Evolutionary conservation across 2,797 vertebrate species (phyloP).

Genomic region (Coendou prehensilis): DNA sequence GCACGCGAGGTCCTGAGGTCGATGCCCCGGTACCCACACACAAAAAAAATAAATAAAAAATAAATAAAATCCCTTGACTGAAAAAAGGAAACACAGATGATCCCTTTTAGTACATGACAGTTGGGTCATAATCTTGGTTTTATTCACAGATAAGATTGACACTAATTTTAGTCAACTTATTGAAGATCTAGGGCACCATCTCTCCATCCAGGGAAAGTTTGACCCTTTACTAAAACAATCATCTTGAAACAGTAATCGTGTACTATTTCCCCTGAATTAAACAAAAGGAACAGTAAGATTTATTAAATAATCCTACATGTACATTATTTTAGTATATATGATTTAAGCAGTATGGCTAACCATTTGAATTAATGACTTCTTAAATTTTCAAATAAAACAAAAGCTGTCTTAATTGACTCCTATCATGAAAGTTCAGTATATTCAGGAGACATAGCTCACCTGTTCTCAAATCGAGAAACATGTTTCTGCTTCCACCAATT

Average conservation of each 20-base stretch:
- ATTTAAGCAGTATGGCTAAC: background rate
- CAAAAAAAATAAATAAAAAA: no score
- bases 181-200: conserved; percentile 34
- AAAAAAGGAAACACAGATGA: conserved; percentile 85
- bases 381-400: background rate
- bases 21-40: no score
- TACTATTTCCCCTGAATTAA: background rate
- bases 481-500: background rate
- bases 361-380: background rate
- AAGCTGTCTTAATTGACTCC: background rate
- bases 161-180: conserved; percentile 43
- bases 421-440: background rate
- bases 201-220: conserved; percentile 37
- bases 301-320: background rate
- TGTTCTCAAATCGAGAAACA: background rate
- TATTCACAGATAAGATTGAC: conserved; percentile 69
- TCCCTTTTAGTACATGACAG: conserved; percentile 76
- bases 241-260: background rate
- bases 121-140: conserved; percentile 82
- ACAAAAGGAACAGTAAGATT: background rate
- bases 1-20: no score
- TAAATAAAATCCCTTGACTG: conserved; percentile 87
- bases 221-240: background rate
- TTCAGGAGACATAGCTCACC: background rate
- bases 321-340: background rate